A percentile compares a stretch with the other conserved stretches of the same genome.
phyloP scores from a whole-genome alignment of 2,797 vertebrate species.

The Aulostomus chinensis region DNA sequence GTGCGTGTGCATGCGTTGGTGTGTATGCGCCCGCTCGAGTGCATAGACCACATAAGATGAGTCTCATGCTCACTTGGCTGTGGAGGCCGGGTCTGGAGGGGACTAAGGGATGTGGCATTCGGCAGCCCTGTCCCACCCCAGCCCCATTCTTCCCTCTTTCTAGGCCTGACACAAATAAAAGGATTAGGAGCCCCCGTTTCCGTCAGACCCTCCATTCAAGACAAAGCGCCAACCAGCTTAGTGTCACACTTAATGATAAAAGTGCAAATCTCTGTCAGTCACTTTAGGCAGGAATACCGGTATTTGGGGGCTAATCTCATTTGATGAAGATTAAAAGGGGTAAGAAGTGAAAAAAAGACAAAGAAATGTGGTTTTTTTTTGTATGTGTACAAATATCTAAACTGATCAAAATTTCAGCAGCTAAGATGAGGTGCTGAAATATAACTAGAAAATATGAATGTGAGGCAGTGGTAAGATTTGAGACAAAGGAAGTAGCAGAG shows the following conservation, averaged over 20 bases:
- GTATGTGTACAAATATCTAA: conserved; percentile 37
- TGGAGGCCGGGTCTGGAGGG: conserved; percentile 71
- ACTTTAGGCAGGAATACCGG: conserved; percentile 87
- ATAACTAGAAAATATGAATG: conserved; percentile 8
- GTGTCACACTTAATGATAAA: conserved; percentile 96
- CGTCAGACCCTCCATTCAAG: conserved; percentile 89
- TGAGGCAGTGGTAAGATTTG: conserved; percentile 33
- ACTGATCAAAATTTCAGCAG: conserved; percentile 3
- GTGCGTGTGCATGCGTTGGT: conserved; percentile 12
- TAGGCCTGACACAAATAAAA: conserved; percentile 96
- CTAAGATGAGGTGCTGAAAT: conserved; percentile 24
- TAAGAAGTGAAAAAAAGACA: conserved; percentile 42
- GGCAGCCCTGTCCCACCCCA: conserved; percentile 83
- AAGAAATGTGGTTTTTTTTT: conserved; percentile 48
- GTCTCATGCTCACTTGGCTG: conserved; percentile 84
- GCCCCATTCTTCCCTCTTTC: conserved; percentile 88
- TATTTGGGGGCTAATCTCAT: conserved; percentile 94
- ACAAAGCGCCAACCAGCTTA: conserved; percentile 93
- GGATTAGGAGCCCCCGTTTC: conserved; percentile 99
- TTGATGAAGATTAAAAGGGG: conserved; percentile 83
- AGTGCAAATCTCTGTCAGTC: conserved; percentile 97
- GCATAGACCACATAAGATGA: conserved; percentile 76
- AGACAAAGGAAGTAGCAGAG: conserved; percentile 52
- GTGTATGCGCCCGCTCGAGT: conserved; percentile 47
- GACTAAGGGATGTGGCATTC: conserved; percentile 79